Base-by-base conservation (phyloP, 2,113 vertebrate genomes). In the Xenopus borealis region DNA sequence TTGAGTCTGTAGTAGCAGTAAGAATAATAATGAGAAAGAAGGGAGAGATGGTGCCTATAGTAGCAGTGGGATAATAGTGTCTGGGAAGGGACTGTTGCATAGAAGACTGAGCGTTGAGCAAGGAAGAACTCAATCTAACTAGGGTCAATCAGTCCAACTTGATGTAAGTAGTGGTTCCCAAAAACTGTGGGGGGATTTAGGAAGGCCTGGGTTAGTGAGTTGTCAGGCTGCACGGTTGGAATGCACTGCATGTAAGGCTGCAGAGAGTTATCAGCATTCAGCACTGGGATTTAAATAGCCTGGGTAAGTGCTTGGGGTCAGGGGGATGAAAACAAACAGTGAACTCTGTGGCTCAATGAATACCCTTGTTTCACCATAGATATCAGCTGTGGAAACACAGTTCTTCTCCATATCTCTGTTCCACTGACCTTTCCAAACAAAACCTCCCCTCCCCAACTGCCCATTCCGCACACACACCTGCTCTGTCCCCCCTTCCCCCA, bases 381-480 rank as follows among this genome's bases (percentile, higher is more conserved):
- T 59, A 61, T 66, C 72, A 75, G 72, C 72, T 75, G 72, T 68
- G 57, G 72, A 75, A 75, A 75, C 66, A 75, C 52, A 57, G 61
- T 65, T 65, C 67, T 64, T 66, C 10, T 10, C 47, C 10, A 59
- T 47, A 75, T 75, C 65, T 16, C 40, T 66, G 23, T 3, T 27
- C 23, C 23, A 27, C 23, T 27, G 57, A 68, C 64, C 46, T 59
- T 68, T 23, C 66, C 53, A 75, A 75, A 75, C 57, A 75, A 75
- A 67, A 40, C 55, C 33, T 40, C 50, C 23, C 19, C 44, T n/a
- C n/a, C 18, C 72, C 23, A 62, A 68, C 6, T 40, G 66, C 62
- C 57, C 61, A 19, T 61, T 62, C 40, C 62, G 46, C 64, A 68
- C 55, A 75, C 72, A 69, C 72, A 75, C 65, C 72, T 75, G 72